Percentiles rank a stretch among this genome's conserved stretches.
These are phyloP conservation scores for Garrulus glandarius DNA, from an alignment of 2,797 vertebrate genomes.

Conservation along the genomic window DNA sequence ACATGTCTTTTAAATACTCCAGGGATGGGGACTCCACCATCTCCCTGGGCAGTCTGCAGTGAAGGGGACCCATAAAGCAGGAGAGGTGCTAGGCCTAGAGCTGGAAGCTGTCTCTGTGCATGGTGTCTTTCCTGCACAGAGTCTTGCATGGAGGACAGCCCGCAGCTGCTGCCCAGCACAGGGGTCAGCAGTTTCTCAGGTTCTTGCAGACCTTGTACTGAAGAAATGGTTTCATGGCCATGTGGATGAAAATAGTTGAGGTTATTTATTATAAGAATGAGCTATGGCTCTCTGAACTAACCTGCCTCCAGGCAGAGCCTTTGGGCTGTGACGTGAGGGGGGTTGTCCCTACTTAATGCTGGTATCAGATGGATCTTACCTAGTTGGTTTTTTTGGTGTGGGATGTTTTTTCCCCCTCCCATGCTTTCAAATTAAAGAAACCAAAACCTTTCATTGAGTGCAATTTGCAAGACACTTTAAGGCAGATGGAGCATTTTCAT, in stretches of 20 bases:
- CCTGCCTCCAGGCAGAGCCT: background rate
- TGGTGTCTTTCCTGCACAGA: background rate
- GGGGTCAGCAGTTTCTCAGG: background rate
- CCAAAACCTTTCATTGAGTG: background rate
- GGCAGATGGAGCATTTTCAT: background rate
- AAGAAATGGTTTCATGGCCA: background rate
- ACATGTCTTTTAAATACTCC: fast-evolving
- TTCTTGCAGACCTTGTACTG: background rate
- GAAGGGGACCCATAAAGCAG: background rate
- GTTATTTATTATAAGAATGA: background rate
- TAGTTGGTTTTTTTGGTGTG: background rate
- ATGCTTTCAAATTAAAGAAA: background rate
- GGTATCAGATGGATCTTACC: background rate
- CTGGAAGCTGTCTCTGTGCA: background rate
- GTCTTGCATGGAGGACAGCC: background rate
- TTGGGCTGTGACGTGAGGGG: background rate
- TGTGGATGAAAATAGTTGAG: background rate
- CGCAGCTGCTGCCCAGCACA: background rate
- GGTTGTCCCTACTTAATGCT: background rate
- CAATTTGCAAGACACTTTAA: background rate
- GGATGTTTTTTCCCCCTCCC: fast-evolving
- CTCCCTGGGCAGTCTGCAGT: background rate
- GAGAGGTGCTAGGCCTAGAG: background rate
- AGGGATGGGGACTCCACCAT: background rate
- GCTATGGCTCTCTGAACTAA: background rate